phyloP scores from a whole-genome alignment of 2,888 invertebrate genomes.

The Ornithoptera alexandrae region DNA sequence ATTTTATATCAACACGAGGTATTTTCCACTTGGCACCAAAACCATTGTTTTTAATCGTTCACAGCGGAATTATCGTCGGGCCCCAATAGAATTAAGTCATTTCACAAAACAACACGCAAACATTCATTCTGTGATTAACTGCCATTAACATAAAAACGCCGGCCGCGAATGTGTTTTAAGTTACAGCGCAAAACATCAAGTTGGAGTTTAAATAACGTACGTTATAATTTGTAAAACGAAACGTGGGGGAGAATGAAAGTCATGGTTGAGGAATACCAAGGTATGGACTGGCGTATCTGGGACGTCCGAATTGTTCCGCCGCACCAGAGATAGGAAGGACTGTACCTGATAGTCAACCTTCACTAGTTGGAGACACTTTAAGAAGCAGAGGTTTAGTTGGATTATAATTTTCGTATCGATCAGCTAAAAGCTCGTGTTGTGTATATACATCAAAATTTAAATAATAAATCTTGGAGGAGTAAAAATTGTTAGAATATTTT shows the following conservation, averaged over 20 bases:
- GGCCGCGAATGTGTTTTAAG: constrained; percentile 28
- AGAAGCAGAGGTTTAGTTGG: background rate
- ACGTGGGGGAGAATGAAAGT: too few species aligned
- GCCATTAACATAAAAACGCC: constrained; percentile 29
- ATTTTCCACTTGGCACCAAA: background rate
- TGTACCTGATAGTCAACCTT: too few species aligned
- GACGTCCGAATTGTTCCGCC: too few species aligned
- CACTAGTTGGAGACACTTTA: too few species aligned
- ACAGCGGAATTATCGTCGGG: constrained; percentile 17
- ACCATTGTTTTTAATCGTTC: constrained; percentile 27
- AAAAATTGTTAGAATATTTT: background rate
- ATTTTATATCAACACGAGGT: background rate
- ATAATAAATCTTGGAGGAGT: background rate
- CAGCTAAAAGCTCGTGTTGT: background rate
- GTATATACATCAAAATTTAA: background rate
- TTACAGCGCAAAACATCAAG: constrained; percentile 21
- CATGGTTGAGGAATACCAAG: too few species aligned
- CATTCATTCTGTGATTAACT: constrained; percentile 30
- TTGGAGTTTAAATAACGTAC: constrained; percentile 24
- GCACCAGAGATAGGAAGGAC: too few species aligned
- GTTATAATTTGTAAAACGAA: constrained; percentile 9
- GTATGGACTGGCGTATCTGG: too few species aligned
- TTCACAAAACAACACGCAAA: constrained; percentile 34
- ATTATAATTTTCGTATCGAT: constrained; percentile 6
- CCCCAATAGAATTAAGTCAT: constrained; percentile 33